phyloP scores from a whole-genome alignment of 1,140 invertebrate species.

The Coboldia fuscipes region DNA sequence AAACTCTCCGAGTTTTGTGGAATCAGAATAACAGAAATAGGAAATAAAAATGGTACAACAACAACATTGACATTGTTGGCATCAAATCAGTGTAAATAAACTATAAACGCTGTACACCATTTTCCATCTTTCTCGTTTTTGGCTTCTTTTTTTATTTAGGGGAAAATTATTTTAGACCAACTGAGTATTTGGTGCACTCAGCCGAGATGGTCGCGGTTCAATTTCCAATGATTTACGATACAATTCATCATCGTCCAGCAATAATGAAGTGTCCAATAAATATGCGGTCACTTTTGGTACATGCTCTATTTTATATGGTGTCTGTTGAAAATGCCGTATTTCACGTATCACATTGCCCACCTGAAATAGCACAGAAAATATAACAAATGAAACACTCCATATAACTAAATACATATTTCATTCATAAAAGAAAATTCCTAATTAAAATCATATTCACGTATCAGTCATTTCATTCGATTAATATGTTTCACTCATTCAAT shows the following conservation, averaged over 20 bases:
- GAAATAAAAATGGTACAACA: too few species aligned
- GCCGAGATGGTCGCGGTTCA: conserved; percentile 38
- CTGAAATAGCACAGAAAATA: conserved; percentile 27
- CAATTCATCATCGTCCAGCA: conserved; percentile 64
- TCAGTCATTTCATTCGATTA: neutral
- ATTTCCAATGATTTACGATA: conserved; percentile 65
- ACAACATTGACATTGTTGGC: too few species aligned
- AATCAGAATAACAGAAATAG: too few species aligned
- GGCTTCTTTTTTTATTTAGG: too few species aligned
- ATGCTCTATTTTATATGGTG: conserved; percentile 75
- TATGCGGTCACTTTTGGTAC: conserved; percentile 60
- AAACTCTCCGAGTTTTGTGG: too few species aligned
- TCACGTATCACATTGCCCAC: conserved; percentile 85
- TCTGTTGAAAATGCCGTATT: conserved; percentile 81
- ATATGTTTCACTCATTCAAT: conserved; percentile 1
- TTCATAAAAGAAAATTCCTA: conserved; percentile 1
- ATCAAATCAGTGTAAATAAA: too few species aligned
- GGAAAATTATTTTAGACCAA: conserved; percentile 2
- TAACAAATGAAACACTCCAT: too few species aligned
- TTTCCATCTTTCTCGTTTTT: too few species aligned
- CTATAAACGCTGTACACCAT: too few species aligned
- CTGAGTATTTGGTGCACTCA: conserved; percentile 5
- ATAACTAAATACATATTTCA: conserved; percentile 2
- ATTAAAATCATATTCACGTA: conserved; percentile 2
- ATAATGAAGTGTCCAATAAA: conserved; percentile 49